Conservation (phyloP, 1,140 invertebrate species). For the Acromyrmex heyeri region DNA sequence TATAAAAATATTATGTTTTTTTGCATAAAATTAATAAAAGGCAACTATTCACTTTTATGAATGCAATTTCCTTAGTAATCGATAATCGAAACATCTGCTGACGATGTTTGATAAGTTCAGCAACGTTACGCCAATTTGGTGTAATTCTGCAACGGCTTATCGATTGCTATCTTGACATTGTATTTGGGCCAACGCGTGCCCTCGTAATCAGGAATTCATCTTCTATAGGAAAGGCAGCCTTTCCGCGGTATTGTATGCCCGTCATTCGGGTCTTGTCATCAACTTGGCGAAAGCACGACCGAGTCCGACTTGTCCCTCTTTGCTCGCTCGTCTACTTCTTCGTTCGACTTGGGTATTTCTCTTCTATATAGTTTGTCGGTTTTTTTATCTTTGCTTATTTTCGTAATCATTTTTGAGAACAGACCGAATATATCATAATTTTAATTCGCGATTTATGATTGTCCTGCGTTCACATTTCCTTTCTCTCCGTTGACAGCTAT, state of each 20-base stretch:
- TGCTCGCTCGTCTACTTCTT: neutral
- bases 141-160: slow-evolving; percentile 15
- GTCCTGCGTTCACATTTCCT: neutral
- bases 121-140: slow-evolving; percentile 37
- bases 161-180: slow-evolving; percentile 46
- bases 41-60: neutral
- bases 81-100: neutral
- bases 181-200: neutral
- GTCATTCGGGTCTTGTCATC: slow-evolving; percentile 45
- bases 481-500: neutral
- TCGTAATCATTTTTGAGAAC: slow-evolving; percentile 43
- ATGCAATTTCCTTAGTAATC: neutral
- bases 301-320: neutral
- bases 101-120: neutral
- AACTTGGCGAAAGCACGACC: slow-evolving; percentile 48
- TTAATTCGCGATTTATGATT: slow-evolving; percentile 8
- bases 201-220: slow-evolving; percentile 58
- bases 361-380: neutral
- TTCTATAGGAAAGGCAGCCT: slow-evolving; percentile 21
- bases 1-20: neutral
- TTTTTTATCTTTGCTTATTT: neutral
- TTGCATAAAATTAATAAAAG: neutral
- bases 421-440: slow-evolving; percentile 23
- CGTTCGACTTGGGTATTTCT: slow-evolving; percentile 2
- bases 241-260: slow-evolving; percentile 37